Conservation (phyloP, 2,888 invertebrate genomes). For the Anaspis maculata region DNA sequence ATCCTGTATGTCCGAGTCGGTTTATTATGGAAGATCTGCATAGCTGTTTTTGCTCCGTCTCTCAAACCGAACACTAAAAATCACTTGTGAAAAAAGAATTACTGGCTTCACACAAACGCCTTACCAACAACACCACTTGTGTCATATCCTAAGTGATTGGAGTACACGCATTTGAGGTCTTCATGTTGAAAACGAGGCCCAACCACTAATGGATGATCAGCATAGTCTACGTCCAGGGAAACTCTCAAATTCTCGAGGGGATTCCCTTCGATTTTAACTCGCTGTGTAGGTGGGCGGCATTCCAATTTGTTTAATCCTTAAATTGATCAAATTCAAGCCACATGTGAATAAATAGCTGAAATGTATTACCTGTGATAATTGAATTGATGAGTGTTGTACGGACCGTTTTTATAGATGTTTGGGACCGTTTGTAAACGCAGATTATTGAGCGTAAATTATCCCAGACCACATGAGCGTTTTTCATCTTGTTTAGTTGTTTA, state of each 20-base stretch:
- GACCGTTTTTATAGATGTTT: slow-evolving; percentile 47
- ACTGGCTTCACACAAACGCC: slow-evolving; percentile 21
- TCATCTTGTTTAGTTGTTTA: no score
- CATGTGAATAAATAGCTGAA: slow-evolving; percentile 9
- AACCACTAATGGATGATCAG: slow-evolving; percentile 65
- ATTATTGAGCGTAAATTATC: slow-evolving; percentile 64
- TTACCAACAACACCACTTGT: slow-evolving; percentile 69
- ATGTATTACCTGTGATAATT: slow-evolving; percentile 54
- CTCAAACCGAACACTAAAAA: slow-evolving; percentile 66
- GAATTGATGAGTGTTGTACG: slow-evolving; percentile 53
- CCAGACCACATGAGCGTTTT: slow-evolving; percentile 51
- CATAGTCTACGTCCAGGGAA: slow-evolving; percentile 55
- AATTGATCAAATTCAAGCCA: slow-evolving; percentile 2
- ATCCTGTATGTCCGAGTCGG: slow-evolving; percentile 65
- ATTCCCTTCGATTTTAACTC: slow-evolving; percentile 56
- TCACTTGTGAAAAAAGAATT: slow-evolving; percentile 2
- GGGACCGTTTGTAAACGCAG: slow-evolving; percentile 71
- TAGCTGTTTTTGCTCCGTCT: slow-evolving; percentile 50
- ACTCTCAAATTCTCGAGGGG: slow-evolving; percentile 52
- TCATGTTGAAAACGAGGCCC: slow-evolving; percentile 65
- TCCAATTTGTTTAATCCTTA: slow-evolving; percentile 66
- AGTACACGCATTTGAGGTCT: slow-evolving; percentile 57
- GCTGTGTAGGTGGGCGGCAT: slow-evolving; percentile 49
- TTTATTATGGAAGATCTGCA: slow-evolving; percentile 50
- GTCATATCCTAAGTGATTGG: slow-evolving; percentile 53